Evolutionary conservation across 2,113 vertebrate genomes (phyloP).

Genomic region (Turnix velox): DNA sequence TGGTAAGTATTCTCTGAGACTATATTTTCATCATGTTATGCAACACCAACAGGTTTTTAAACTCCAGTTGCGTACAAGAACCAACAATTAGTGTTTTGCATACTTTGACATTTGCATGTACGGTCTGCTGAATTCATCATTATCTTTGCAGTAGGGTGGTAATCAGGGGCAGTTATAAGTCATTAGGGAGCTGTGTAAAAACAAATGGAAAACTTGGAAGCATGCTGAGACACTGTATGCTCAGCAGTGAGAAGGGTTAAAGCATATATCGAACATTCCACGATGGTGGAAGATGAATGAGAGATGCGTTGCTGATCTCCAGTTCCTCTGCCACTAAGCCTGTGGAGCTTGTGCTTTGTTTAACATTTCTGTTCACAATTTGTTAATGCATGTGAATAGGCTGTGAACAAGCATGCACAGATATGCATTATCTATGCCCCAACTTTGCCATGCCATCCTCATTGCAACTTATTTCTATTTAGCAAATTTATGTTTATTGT

Average conservation of each 20-base stretch:
- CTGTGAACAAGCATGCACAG: neutral
- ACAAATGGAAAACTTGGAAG: neutral
- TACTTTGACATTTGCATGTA: neutral
- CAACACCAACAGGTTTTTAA: neutral
- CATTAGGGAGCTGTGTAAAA: neutral
- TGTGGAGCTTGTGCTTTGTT: neutral
- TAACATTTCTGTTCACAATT: neutral
- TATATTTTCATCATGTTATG: neutral
- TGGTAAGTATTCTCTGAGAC: neutral
- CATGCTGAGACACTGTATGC: neutral
- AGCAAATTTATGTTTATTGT: neutral
- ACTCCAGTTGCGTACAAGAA: neutral
- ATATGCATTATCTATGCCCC: neutral
- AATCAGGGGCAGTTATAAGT: neutral
- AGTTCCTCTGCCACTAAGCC: neutral
- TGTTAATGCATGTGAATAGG: neutral
- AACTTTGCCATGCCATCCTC: neutral
- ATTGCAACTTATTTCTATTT: neutral
- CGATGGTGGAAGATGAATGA: constrained; percentile 9
- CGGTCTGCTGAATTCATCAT: neutral
- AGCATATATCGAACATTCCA: constrained; percentile 45
- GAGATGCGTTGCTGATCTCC: neutral
- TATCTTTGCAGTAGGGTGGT: neutral
- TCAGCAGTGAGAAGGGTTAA: constrained; percentile 13
- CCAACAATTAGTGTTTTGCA: neutral